Base-by-base conservation (phyloP, 2,797 vertebrate genomes). In the Notamacropus eugenii region DNA sequence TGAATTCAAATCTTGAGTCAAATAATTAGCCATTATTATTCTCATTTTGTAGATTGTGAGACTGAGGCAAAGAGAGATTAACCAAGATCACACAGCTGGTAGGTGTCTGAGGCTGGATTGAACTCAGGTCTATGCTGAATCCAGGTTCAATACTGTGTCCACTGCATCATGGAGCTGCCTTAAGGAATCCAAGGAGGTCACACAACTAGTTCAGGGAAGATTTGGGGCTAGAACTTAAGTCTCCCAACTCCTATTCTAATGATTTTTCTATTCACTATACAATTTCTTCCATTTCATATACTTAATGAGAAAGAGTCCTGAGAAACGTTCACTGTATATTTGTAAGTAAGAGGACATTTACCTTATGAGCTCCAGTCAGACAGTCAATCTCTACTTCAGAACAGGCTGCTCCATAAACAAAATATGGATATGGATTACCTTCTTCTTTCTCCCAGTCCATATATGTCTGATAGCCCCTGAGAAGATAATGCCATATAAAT, bases 381-480 rank as follows among this genome's bases (percentile, higher is more conserved):
- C 99, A 99, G 98, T 99, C 99, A n/a, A 99, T 98, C 98, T 99
- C 99, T 97, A 99, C 99, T 97, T 99, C 99, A 8, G 99, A 98
- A 98, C 99, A 99, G 67, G 98, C 97, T 27, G 90, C 99, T 1
- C 98, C 99, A 0, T 98, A 99, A 0, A 98, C 98, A 82, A 97
- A 99, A 97, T 99, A 99, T 0, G 98, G 95, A 10, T 98, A 99
- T 0, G 98, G 97, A 0, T 97, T 74, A 1, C 99, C 99, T 97
- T 99, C 98, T 98, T 98, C 98, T 96, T 98, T 99, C 87, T 99
- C 98, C 99, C 99, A 99, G 98, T 99, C 98, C 98, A 99, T 99
- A 91, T 98, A 54, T 0, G 98, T 92, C 96, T 99, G 98, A 8
- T 98, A 99, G 96, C 99, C 99, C 97, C 99, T 99, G 98, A 90